Evolutionary conservation across 2,888 invertebrate genomes (phyloP).

Genomic region (Mesochorus sp.): DNA sequence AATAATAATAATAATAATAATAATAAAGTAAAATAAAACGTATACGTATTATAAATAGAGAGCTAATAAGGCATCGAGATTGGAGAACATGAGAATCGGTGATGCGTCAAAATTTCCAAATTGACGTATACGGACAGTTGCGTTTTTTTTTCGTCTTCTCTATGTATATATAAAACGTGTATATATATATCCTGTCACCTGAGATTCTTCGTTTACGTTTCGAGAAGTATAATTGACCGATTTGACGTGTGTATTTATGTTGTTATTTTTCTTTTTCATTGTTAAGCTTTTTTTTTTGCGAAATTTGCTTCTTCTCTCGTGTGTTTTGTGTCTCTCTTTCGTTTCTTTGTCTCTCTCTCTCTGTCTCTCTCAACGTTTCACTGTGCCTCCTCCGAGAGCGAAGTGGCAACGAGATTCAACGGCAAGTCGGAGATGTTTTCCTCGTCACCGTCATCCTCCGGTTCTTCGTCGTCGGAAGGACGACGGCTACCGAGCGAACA

Average conservation of each 20-base stretch:
- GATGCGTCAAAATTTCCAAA: conserved; percentile 25
- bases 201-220: conserved; percentile 44
- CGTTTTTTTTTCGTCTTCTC: not conserved
- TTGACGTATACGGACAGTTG: not conserved
- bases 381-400: conserved; percentile 86
- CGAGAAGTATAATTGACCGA: not conserved
- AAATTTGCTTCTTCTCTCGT: conserved; percentile 6
- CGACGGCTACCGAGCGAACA: conserved; percentile 71
- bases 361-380: conserved; percentile 70
- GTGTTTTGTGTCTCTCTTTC: conserved; percentile 1
- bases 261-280: not conserved
- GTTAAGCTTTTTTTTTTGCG: not conserved
- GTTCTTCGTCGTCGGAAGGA: conserved; percentile 72
- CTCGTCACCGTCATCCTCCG: conserved; percentile 82
- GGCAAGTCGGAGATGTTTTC: conserved; percentile 86
- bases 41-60: conserved; percentile 53
- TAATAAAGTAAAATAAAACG: conserved; percentile 24
- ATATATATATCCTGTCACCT: conserved; percentile 23
- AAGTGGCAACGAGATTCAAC: conserved; percentile 88
- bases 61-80: conserved; percentile 59
- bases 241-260: not conserved
- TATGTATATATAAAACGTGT: conserved; percentile 49
- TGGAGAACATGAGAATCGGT: conserved; percentile 55
- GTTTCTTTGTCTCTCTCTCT: conserved; percentile 2
- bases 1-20: conserved; percentile 51